Conservation (phyloP, 2,113 vertebrate species). For the Hemiscyllium ocellatum region DNA sequence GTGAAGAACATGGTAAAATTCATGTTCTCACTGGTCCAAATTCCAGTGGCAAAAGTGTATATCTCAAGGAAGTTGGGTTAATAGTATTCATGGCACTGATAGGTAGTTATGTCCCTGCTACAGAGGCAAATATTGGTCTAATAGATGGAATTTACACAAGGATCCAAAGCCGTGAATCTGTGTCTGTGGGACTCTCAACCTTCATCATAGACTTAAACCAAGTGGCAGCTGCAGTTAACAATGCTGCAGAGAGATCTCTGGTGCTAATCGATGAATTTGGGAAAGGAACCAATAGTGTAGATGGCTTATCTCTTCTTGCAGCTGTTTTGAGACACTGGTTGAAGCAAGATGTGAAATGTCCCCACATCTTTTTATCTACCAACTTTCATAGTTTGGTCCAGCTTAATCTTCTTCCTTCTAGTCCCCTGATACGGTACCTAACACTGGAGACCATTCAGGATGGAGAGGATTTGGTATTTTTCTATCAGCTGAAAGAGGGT, state of each 20-base stretch:
- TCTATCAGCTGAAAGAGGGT: slow-evolving; percentile 84
- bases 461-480: slow-evolving; percentile 81
- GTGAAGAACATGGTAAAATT: slow-evolving; percentile 63
- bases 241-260: slow-evolving; percentile 77
- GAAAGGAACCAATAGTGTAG: slow-evolving; percentile 93
- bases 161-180: slow-evolving; percentile 85
- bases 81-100: slow-evolving; percentile 94
- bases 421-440: slow-evolving; percentile 69
- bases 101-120: slow-evolving; percentile 85
- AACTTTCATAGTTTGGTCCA: slow-evolving; percentile 89
- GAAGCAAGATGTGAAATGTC: slow-evolving; percentile 60
- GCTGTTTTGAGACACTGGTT: slow-evolving; percentile 82
- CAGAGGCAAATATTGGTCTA: slow-evolving; percentile 80
- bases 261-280: slow-evolving; percentile 96
- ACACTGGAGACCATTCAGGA: slow-evolving; percentile 87
- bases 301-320: slow-evolving; percentile 82
- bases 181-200: slow-evolving; percentile 89
- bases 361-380: slow-evolving; percentile 80
- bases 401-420: slow-evolving; percentile 74
- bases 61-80: slow-evolving; percentile 89
- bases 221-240: slow-evolving; percentile 83
- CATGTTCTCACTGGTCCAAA: slow-evolving; percentile 92
- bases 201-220: slow-evolving; percentile 97
- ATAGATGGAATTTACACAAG: slow-evolving; percentile 87
- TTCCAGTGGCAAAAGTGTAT: slow-evolving; percentile 91